Conservation (phyloP, 2,113 vertebrate genomes). For the Eurystomus gularis region DNA sequence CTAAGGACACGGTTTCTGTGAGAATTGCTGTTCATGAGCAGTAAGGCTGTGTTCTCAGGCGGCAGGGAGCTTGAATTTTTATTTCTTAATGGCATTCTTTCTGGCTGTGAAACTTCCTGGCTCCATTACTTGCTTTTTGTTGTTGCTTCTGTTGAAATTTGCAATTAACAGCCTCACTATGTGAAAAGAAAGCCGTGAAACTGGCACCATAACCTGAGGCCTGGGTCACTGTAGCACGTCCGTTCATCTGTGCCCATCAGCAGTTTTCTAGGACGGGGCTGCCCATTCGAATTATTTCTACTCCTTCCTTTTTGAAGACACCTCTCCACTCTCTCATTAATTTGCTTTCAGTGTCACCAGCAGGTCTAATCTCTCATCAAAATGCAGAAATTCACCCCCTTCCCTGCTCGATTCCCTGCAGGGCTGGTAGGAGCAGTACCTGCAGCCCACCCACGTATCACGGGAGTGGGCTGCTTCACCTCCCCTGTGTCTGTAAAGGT, state of each 20-base stretch:
- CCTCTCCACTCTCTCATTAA: background rate
- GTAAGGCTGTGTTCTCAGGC: background rate
- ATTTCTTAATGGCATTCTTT: background rate
- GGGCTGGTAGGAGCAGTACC: background rate
- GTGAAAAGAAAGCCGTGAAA: background rate
- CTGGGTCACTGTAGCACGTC: background rate
- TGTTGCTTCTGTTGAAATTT: slow-evolving; percentile 7
- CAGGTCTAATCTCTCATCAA: background rate
- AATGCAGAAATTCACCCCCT: background rate
- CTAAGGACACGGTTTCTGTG: accelerated
- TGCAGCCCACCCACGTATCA: accelerated
- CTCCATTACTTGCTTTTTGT: background rate
- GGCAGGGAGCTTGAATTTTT: background rate
- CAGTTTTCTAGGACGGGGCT: background rate
- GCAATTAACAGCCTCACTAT: background rate
- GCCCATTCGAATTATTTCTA: background rate
- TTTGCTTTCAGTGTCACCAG: background rate
- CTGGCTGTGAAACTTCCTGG: background rate
- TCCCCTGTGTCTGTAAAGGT: background rate
- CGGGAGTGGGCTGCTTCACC: background rate
- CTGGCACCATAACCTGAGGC: background rate
- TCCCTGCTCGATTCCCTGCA: background rate
- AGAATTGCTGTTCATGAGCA: background rate
- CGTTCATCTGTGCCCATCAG: background rate
- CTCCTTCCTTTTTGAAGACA: background rate